Evolutionary conservation across 2,888 invertebrate genomes (phyloP).

Genomic region (Polymixis flavicincta): DNA sequence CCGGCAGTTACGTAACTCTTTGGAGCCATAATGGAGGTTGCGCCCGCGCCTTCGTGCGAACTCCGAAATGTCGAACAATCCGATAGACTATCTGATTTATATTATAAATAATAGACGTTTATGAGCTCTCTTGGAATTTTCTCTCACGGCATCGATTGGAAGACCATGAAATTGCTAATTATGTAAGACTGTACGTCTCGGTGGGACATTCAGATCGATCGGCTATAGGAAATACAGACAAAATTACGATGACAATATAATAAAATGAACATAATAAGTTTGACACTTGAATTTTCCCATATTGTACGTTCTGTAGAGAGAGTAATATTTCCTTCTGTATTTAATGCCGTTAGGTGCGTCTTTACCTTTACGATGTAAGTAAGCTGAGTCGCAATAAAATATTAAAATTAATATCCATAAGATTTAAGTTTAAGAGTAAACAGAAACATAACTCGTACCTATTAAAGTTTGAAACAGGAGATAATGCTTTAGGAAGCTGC

Average conservation of each 20-base stretch:
- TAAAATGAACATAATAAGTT: constrained; percentile 10
- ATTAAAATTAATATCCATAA: neutral
- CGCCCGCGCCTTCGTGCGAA: constrained; percentile 69
- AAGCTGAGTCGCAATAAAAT: constrained; percentile 15
- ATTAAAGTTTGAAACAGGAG: neutral
- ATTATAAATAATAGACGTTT: constrained; percentile 68
- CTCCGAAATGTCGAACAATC: constrained; percentile 72
- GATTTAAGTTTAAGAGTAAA: constrained; percentile 3
- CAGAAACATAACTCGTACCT: neutral
- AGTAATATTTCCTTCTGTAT: neutral
- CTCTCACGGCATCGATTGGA: constrained; percentile 61
- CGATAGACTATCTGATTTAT: constrained; percentile 70
- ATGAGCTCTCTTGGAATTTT: constrained; percentile 52
- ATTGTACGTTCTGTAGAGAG: constrained; percentile 5
- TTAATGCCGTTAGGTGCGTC: neutral
- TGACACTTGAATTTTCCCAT: neutral
- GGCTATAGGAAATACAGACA: neutral
- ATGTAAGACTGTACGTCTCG: constrained; percentile 27
- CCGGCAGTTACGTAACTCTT: constrained; percentile 73
- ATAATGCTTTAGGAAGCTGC: neutral
- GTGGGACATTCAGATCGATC: constrained; percentile 3
- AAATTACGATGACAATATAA: neutral
- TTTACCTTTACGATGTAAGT: constrained; percentile 16
- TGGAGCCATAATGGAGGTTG: constrained; percentile 64
- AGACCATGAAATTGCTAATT: constrained; percentile 49